Evolutionary conservation across 2,113 vertebrate genomes (phyloP).

Genomic region (Misgurnus anguillicaudatus): DNA sequence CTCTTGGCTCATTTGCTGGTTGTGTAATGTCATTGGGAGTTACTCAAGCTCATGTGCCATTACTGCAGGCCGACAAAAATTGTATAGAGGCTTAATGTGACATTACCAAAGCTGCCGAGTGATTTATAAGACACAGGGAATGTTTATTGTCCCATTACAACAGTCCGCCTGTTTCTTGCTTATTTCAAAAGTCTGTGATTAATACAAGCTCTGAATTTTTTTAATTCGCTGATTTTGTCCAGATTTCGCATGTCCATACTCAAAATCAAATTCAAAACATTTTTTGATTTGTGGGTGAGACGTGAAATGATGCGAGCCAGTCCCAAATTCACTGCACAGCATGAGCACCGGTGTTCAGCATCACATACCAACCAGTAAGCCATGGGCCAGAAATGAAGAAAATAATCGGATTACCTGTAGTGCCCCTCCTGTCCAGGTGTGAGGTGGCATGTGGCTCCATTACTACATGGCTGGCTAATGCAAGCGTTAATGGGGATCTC

Average conservation of each 20-base stretch:
- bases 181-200: slow-evolving; percentile 27
- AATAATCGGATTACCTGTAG: slow-evolving; percentile 82
- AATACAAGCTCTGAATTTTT: slow-evolving; percentile 2
- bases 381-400: neutral
- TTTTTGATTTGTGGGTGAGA: neutral
- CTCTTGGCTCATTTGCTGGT: slow-evolving; percentile 27
- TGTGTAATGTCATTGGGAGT: slow-evolving; percentile 44
- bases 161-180: slow-evolving; percentile 23
- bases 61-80: slow-evolving; percentile 37
- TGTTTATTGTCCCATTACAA: slow-evolving; percentile 43
- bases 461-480: slow-evolving; percentile 87
- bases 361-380: neutral
- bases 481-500: slow-evolving; percentile 88
- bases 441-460: slow-evolving; percentile 92
- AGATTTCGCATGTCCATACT: slow-evolving; percentile 2
- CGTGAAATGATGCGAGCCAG: neutral
- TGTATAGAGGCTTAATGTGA: slow-evolving; percentile 36
- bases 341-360: neutral
- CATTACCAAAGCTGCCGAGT: slow-evolving; percentile 49
- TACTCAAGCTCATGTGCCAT: slow-evolving; percentile 40
- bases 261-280: neutral
- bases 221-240: slow-evolving; percentile 25
- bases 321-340: neutral
- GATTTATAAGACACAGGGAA: slow-evolving; percentile 44
- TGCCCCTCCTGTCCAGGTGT: slow-evolving; percentile 81